Base-by-base conservation (phyloP, 1,140 invertebrate species). In the Zaprionus africanus region DNA sequence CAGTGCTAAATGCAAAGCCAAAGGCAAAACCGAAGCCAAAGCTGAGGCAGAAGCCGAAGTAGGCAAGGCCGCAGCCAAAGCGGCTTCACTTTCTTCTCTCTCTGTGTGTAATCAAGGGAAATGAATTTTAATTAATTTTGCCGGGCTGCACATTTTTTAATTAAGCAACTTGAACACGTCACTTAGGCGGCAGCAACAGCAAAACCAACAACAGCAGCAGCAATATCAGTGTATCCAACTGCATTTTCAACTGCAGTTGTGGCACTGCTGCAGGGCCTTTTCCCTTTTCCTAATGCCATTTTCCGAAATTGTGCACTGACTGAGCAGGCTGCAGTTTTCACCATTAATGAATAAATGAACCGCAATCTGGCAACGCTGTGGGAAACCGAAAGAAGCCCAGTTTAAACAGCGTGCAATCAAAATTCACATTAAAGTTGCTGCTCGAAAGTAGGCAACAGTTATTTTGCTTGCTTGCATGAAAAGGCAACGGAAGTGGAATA, bases 51-150 rank as follows among this genome's bases (percentile, higher is more conserved):
- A 51, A 57, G 57, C 46, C 72, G 24, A 67, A 54, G 62, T 56
- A 64, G 38, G 68, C 38, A 54, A 24, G 36, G 57, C 77, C 46
- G 28, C 66, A 61, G 54, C 54, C 72, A 57, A 60, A 61, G 66
- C 41, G 61, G 34, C 73, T 65, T 17, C 17, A 46, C 41, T 46
- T 46, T 46, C 41, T 41, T 41, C 38, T 43, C 41, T 17, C 36
- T 38, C 57, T 51, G 46, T 49, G 76, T 43, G 76, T 81, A 80
- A 88, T 88, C 83, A 86, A 78, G 80, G 69, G 80, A 79, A 77
- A 87, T 88, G 80, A 80, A 88, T 83, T 88, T 87, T 87, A 87
- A 87, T 87, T 87, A 87, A 87, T 87, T 87, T 81, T 81, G 41
- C 74, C 62, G 67, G n/a, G 57, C 73, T 78, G 84, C 77, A 72